These are phyloP conservation scores for Drosophila tanythrix DNA, from an alignment of 2,888 invertebrate genomes.

Conservation along the genomic window DNA sequence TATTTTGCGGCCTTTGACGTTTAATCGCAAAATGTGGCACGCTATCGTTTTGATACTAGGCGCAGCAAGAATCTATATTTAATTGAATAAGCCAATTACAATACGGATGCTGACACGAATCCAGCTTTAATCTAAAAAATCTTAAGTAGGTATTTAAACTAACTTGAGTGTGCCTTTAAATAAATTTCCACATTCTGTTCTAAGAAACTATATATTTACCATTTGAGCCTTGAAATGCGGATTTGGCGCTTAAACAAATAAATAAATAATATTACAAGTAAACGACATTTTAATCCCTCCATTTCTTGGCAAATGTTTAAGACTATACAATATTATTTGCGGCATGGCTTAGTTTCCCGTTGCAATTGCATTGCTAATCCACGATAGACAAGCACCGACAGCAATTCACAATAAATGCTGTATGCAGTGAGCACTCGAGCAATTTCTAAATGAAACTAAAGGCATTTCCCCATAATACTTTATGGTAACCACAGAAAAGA, in stretches of 20 bases:
- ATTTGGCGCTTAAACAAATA: not conserved
- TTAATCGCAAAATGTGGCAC: conserved; percentile 31
- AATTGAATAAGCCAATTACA: conserved; percentile 19
- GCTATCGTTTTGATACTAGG: not conserved
- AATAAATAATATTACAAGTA: not conserved
- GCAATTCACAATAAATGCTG: conserved; percentile 41
- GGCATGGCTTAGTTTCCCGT: conserved; percentile 3
- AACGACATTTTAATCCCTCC: not conserved
- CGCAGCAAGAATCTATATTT: not conserved
- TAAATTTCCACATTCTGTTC: not conserved
- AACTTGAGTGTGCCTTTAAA: not conserved
- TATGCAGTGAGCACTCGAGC: conserved; percentile 3
- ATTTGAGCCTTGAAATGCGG: no score
- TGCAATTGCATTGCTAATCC: conserved; percentile 14
- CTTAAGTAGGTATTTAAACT: not conserved
- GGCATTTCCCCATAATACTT: conserved; percentile 40
- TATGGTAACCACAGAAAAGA: conserved; percentile 51
- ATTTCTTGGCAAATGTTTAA: conserved; percentile 1
- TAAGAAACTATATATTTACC: not conserved
- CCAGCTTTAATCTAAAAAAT: not conserved
- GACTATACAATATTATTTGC: not conserved
- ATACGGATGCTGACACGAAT: not conserved
- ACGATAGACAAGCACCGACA: not conserved
- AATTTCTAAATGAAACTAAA: conserved; percentile 41
- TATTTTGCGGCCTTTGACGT: conserved; percentile 11